phyloP scores from a whole-genome alignment of 2,797 vertebrate species.

The Fratercula arctica region DNA sequence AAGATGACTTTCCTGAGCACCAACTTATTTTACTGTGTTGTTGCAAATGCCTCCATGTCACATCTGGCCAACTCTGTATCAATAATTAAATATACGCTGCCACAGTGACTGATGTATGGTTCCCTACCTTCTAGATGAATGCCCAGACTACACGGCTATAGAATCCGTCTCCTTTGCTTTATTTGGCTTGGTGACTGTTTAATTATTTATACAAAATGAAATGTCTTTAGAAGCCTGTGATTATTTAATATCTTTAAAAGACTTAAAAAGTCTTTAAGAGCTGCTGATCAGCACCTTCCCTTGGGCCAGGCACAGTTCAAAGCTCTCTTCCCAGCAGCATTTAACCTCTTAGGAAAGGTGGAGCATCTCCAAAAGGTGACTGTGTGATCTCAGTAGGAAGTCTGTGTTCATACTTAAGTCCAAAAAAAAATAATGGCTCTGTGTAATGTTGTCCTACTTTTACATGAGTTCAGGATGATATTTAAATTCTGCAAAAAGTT shows the following conservation, averaged over 20 bases:
- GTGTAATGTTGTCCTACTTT: not conserved
- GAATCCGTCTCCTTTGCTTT: constrained; percentile 43
- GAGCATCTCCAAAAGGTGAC: not conserved
- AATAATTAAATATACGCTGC: constrained; percentile 49
- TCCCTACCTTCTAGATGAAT: constrained; percentile 13
- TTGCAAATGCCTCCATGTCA: constrained; percentile 32
- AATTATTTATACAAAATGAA: constrained; percentile 53
- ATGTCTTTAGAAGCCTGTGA: constrained; percentile 22
- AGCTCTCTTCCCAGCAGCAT: not conserved
- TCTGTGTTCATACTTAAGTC: not conserved
- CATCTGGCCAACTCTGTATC: constrained; percentile 1
- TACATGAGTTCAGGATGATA: not conserved
- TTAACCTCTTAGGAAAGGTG: not conserved
- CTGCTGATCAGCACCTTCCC: constrained; percentile 1
- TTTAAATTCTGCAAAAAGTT: not conserved
- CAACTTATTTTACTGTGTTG: constrained; percentile 12
- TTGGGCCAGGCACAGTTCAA: not conserved
- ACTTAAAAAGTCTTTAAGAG: constrained; percentile 6
- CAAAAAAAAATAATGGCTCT: not conserved
- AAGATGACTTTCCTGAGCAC: not conserved
- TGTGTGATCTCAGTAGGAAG: not conserved
- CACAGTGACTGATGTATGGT: constrained; percentile 18
- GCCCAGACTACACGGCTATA: not conserved
- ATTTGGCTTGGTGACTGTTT: constrained; percentile 39
- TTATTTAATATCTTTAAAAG: not conserved